Conservation (phyloP, 2,797 vertebrate genomes). For the Microctenopoma lineatum region DNA sequence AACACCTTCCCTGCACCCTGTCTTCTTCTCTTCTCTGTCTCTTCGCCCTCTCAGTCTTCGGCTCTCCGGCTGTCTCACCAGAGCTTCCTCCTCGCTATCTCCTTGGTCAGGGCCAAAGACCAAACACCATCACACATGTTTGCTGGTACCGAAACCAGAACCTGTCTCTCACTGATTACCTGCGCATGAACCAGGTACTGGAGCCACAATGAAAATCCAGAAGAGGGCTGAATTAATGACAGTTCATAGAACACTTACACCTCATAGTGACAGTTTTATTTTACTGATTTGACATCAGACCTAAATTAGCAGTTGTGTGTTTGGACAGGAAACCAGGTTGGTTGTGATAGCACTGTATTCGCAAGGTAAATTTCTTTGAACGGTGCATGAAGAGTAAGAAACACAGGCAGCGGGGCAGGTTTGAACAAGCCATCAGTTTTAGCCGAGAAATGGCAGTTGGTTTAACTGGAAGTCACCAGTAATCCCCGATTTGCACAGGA, state of each 20-base stretch:
- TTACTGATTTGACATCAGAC: too few relatives aligned
- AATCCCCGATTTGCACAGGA: neutral
- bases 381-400: neutral
- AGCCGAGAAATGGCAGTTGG: neutral
- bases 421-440: neutral
- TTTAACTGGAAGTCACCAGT: neutral
- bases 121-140: constrained; percentile 95
- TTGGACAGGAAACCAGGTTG: too few relatives aligned
- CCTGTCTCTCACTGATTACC: constrained; percentile 92
- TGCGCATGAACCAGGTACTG: constrained; percentile 95
- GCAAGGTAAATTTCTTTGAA: neutral
- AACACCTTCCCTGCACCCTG: constrained; percentile 51
- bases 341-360: too few relatives aligned
- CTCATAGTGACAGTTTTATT: neutral
- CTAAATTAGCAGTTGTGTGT: too few relatives aligned
- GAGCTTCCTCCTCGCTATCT: constrained; percentile 90
- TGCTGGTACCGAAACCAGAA: constrained; percentile 97
- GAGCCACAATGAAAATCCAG: neutral
- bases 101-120: constrained; percentile 90
- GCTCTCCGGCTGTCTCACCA: constrained; percentile 86
- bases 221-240: neutral
- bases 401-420: neutral
- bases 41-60: constrained; percentile 81
- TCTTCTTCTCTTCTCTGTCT: constrained; percentile 28
- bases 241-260: neutral